These are phyloP conservation scores for Smittia sp. DNA, from an alignment of 2,888 invertebrate species.

Conservation along the genomic window DNA sequence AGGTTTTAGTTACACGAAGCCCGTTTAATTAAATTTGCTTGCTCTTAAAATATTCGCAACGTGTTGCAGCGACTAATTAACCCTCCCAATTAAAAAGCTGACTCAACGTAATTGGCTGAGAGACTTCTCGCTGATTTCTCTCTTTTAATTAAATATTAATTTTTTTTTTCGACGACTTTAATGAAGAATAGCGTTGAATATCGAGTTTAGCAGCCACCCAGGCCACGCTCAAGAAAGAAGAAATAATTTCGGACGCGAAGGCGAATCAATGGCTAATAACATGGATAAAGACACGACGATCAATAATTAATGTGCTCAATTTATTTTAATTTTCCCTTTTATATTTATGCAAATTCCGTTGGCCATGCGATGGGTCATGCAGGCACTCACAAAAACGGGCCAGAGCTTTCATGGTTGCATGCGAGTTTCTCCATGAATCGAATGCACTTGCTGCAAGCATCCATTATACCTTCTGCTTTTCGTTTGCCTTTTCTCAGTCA, in stretches of 20 bases:
- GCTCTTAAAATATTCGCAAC: neutral
- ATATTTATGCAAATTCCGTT: slow-evolving; percentile 4
- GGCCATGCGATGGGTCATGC: neutral
- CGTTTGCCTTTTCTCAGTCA: neutral
- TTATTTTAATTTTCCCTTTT: slow-evolving; percentile 24
- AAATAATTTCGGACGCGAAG: neutral
- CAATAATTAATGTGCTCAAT: slow-evolving; percentile 24
- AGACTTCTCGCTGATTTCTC: neutral
- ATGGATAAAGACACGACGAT: slow-evolving; percentile 9
- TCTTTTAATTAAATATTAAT: too few species aligned
- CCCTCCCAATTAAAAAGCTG: slow-evolving; percentile 10
- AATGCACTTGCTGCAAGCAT: slow-evolving; percentile 9
- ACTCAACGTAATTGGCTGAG: neutral
- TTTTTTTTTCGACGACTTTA: too few species aligned
- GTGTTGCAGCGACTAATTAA: slow-evolving; percentile 18
- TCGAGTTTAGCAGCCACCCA: too few species aligned
- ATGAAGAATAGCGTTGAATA: too few species aligned
- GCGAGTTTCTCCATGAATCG: neutral
- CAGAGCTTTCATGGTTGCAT: slow-evolving; percentile 16
- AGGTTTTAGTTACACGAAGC: too few species aligned
- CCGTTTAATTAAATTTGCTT: slow-evolving; percentile 9
- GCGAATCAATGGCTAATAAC: slow-evolving; percentile 1
- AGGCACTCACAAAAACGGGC: neutral
- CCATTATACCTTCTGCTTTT: neutral
- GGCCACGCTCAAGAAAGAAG: too few species aligned